phyloP scores from a whole-genome alignment of 2,888 invertebrate species.

The Cyrtodaria siliqua region DNA sequence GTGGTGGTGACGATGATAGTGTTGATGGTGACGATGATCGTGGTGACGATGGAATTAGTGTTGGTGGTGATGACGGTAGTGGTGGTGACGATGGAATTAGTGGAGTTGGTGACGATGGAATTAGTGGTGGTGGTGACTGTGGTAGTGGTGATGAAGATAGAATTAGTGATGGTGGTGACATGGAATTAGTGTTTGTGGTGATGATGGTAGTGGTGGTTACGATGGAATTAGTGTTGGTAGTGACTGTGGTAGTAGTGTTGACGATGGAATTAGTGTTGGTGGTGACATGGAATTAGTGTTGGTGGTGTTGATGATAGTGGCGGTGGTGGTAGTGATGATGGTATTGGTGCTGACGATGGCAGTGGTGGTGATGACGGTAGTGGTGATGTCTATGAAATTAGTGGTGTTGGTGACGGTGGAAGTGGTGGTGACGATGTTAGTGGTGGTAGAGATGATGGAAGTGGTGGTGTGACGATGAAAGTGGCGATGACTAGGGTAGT shows the following conservation, averaged over 20 bases:
- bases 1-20: too few species aligned
- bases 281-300: not conserved
- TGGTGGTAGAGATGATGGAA: not conserved
- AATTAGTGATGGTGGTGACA: not conserved
- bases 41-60: too few species aligned
- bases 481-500: conserved; percentile 11
- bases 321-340: not conserved
- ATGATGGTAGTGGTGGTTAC: not conserved
- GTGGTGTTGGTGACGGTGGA: not conserved
- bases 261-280: not conserved
- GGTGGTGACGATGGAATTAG: not conserved
- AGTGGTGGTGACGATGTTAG: not conserved
- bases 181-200: too few species aligned
- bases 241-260: not conserved
- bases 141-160: not conserved
- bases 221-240: not conserved
- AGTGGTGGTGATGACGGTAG: too few species aligned
- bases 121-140: not conserved
- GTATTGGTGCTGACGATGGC: not conserved
- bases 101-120: not conserved
- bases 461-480: conserved; percentile 88
- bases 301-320: not conserved
- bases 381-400: not conserved
- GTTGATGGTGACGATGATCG: too few species aligned
- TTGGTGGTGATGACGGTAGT: too few species aligned